A percentile compares a stretch with the other conserved stretches of the same genome.
Conservation (phyloP, 2,797 vertebrate genomes). For the Pyrrhura leucotis region DNA sequence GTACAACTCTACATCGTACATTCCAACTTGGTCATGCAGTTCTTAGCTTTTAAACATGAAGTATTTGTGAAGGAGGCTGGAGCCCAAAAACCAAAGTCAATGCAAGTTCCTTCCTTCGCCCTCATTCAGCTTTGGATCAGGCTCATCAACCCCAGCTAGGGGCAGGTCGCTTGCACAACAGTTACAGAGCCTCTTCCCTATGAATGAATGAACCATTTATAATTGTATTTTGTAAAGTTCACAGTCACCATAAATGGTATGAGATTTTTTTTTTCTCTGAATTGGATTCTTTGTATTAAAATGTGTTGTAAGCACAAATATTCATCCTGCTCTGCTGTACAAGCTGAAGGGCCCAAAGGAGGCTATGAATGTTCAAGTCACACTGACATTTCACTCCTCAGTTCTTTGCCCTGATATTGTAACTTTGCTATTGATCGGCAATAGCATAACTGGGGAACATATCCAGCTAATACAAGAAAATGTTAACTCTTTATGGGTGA, state of each 20-base stretch:
- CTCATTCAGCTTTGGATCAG: not conserved
- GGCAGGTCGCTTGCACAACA: slow-evolving; percentile 52
- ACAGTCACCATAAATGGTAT: slow-evolving; percentile 63
- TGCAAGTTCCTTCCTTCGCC: not conserved
- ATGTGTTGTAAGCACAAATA: slow-evolving; percentile 74
- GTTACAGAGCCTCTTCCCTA: slow-evolving; percentile 57
- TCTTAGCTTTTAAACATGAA: not conserved
- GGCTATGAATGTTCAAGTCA: slow-evolving; percentile 50
- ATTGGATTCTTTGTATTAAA: slow-evolving; percentile 75
- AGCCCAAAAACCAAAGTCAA: not conserved
- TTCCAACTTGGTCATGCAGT: not conserved
- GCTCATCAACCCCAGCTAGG: slow-evolving; percentile 26
- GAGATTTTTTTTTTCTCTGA: slow-evolving; percentile 63
- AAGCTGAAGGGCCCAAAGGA: slow-evolving; percentile 47
- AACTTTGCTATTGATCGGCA: not conserved
- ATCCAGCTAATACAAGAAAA: not conserved
- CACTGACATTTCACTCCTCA: slow-evolving; percentile 58
- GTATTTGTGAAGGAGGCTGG: not conserved
- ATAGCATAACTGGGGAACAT: not conserved
- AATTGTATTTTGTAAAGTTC: slow-evolving; percentile 76
- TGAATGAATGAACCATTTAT: slow-evolving; percentile 75
- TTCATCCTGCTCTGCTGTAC: slow-evolving; percentile 61
- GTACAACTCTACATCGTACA: accelerated
- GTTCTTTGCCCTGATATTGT: slow-evolving; percentile 28
- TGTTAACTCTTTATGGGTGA: slow-evolving; percentile 6